Evolutionary conservation across 2,888 invertebrate genomes (phyloP).

Genomic region (Zonitis immaculata): DNA sequence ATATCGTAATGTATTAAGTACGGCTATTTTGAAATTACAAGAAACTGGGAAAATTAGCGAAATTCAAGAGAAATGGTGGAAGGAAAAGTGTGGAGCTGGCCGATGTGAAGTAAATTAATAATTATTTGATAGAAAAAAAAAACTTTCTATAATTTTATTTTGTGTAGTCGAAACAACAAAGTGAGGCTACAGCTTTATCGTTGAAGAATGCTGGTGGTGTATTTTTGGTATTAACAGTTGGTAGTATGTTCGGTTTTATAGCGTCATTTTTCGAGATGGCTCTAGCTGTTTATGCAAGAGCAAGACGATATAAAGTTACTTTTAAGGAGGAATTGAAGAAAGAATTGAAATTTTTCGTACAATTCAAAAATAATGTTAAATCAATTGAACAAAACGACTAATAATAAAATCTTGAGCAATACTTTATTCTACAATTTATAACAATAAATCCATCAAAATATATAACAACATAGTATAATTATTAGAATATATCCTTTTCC

Average conservation of each 20-base stretch:
- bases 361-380: slow-evolving; percentile 66
- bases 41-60: slow-evolving; percentile 73
- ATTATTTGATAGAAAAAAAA: too few species aligned
- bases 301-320: slow-evolving; percentile 51
- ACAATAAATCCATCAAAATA: neutral
- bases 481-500: neutral
- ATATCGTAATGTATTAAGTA: slow-evolving; percentile 72
- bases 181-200: slow-evolving; percentile 58
- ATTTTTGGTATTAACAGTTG: slow-evolving; percentile 68
- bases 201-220: slow-evolving; percentile 82
- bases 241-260: slow-evolving; percentile 60
- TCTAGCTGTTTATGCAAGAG: slow-evolving; percentile 47
- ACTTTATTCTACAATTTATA: neutral
- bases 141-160: too few species aligned
- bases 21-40: slow-evolving; percentile 78
- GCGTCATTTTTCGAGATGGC: slow-evolving; percentile 67
- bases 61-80: slow-evolving; percentile 89
- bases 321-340: slow-evolving; percentile 62
- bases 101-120: slow-evolving; percentile 60
- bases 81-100: slow-evolving; percentile 72
- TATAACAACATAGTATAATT: neutral
- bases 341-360: slow-evolving; percentile 68
- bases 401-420: neutral
- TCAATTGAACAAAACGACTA: slow-evolving; percentile 51
- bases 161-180: slow-evolving; percentile 43